Percentiles rank a stretch among this genome's conserved stretches.
Evolutionary conservation across 23 tunicate genomes (phyloP).

Genomic region (Clavelina lepadiformis): DNA sequence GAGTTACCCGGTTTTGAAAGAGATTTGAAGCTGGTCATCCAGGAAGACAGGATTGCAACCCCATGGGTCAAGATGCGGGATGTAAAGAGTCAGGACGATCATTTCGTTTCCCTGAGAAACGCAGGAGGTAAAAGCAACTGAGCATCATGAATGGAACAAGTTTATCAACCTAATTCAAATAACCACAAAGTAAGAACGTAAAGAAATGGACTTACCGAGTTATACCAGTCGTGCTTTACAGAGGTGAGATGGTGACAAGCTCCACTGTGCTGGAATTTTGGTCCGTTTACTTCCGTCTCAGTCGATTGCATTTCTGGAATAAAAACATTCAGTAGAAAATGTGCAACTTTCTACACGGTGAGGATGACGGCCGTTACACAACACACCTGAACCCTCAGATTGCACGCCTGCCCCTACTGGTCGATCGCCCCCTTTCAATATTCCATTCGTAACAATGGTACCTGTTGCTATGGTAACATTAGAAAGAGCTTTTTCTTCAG

Average conservation of each 20-base stretch:
- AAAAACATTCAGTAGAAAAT: background rate
- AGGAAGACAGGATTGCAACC: slow-evolving; percentile 15
- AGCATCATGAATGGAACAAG: too few species aligned
- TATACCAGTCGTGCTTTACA: slow-evolving; percentile 29
- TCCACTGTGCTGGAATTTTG: too few species aligned
- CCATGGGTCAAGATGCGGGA: slow-evolving; percentile 41
- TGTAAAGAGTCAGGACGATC: slow-evolving; percentile 18
- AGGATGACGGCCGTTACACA: too few species aligned
- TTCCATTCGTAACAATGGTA: slow-evolving; percentile 12
- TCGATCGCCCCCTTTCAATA: slow-evolving; percentile 20
- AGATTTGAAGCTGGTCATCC: slow-evolving; percentile 15
- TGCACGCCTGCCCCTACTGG: background rate
- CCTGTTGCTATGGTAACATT: slow-evolving; percentile 19
- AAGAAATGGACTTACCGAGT: slow-evolving; percentile 15
- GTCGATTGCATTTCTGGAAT: background rate
- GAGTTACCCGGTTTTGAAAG: slow-evolving; percentile 50
- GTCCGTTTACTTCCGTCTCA: too few species aligned
- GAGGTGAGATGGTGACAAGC: slow-evolving; percentile 5
- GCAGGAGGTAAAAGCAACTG: too few species aligned
- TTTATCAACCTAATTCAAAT: too few species aligned
- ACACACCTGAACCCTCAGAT: too few species aligned
- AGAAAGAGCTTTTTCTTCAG: background rate
- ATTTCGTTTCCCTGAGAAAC: slow-evolving; percentile 15
- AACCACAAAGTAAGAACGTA: too few species aligned
- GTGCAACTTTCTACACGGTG: background rate